These are phyloP conservation scores for Idaea aversata DNA, from an alignment of 2,888 invertebrate genomes.

Conservation along the genomic window DNA sequence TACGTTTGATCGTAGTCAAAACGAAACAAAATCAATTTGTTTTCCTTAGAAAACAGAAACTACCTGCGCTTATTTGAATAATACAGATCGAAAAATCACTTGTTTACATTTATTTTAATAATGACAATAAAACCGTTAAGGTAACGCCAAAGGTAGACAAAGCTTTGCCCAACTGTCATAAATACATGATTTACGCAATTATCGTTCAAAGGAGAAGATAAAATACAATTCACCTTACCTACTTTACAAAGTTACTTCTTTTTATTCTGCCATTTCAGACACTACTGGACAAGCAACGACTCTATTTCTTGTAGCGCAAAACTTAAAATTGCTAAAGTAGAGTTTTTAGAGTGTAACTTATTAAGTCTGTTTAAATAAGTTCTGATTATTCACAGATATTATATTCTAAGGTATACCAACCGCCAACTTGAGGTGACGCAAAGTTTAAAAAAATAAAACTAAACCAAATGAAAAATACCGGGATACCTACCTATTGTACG, in stretches of 20 bases:
- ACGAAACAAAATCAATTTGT: not conserved
- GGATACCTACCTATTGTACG: not conserved
- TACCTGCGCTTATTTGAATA: not conserved
- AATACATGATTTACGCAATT: conserved; percentile 79
- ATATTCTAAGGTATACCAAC: conserved; percentile 72
- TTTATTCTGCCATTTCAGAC: conserved; percentile 24
- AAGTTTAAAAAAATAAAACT: conserved; percentile 41
- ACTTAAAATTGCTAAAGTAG: not conserved
- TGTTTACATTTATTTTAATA: conserved; percentile 61
- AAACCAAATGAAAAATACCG: not conserved
- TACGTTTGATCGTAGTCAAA: not conserved
- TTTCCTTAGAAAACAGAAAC: not conserved
- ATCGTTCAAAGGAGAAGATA: conserved; percentile 72
- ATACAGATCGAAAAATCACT: conserved; percentile 35
- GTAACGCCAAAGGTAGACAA: conserved; percentile 60
- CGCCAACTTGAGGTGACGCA: conserved; percentile 69
- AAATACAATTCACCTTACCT: conserved; percentile 71
- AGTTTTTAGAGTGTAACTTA: conserved; percentile 11
- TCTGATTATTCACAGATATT: conserved; percentile 75
- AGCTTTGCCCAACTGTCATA: conserved; percentile 70
- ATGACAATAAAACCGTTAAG: conserved; percentile 52
- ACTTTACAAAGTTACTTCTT: conserved; percentile 50
- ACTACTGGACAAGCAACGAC: conserved; percentile 14
- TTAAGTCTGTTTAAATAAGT: conserved; percentile 39
- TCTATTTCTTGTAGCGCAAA: conserved; percentile 35